These are phyloP conservation scores for Enoplosus armatus DNA, from an alignment of 2,797 vertebrate genomes.

Conservation along the genomic window DNA sequence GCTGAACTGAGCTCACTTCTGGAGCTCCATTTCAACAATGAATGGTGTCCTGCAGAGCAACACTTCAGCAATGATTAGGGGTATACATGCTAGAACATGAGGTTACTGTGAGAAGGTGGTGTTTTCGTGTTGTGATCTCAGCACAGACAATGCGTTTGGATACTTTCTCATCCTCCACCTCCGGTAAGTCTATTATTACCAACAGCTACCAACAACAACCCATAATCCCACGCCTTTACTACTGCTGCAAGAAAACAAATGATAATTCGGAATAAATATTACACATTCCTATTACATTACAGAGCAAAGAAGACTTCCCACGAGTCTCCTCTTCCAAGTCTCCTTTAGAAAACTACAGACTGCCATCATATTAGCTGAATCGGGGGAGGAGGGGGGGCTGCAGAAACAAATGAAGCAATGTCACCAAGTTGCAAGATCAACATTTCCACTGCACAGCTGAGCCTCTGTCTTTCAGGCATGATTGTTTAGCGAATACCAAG, in stretches of 20 bases:
- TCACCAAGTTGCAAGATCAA: conserved; percentile 49
- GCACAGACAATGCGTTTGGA: conserved; percentile 9
- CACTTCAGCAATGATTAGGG: conserved; percentile 20
- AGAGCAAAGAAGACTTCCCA: conserved; percentile 18
- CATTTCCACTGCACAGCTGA: conserved; percentile 37
- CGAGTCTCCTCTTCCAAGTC: conserved; percentile 13
- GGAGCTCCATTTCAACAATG: conserved; percentile 7
- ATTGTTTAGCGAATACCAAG: conserved; percentile 27
- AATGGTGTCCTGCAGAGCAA: conserved; percentile 29
- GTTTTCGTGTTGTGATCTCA: conserved; percentile 41
- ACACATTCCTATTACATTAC: conserved; percentile 31
- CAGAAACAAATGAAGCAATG: conserved; percentile 45
- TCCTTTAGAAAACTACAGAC: conserved; percentile 13
- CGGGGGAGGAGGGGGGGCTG: background rate
- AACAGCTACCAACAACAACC: conserved; percentile 36
- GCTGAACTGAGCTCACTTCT: background rate
- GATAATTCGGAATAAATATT: conserved; percentile 45
- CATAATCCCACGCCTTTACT: conserved; percentile 35
- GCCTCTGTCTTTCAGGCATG: conserved; percentile 37
- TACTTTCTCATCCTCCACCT: conserved; percentile 49
- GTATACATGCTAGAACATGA: conserved; percentile 18
- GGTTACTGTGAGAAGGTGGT: conserved; percentile 30
- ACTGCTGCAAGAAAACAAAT: conserved; percentile 39
- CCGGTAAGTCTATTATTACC: conserved; percentile 57
- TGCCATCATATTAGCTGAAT: conserved; percentile 16